These are phyloP conservation scores for Siphamia tubifer DNA, from an alignment of 2,113 vertebrate genomes.

Conservation along the genomic window DNA sequence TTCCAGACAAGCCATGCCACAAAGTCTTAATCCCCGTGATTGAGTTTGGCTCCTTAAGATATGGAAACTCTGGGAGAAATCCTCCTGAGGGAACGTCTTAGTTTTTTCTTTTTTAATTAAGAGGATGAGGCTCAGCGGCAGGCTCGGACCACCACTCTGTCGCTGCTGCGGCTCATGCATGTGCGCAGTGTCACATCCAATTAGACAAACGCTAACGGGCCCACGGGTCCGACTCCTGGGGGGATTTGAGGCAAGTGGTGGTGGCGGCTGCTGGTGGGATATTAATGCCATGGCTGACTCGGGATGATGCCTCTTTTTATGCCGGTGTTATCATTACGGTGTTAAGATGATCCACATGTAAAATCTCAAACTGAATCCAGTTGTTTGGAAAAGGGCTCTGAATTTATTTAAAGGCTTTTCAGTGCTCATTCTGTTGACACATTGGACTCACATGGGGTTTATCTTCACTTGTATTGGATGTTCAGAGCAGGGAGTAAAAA, in stretches of 20 bases:
- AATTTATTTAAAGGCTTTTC: neutral
- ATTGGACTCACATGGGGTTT: neutral
- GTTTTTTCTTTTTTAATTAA: slow-evolving; percentile 64
- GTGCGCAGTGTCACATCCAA: slow-evolving; percentile 52
- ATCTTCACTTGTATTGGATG: neutral
- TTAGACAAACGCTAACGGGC: slow-evolving; percentile 53
- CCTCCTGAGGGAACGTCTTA: slow-evolving; percentile 43
- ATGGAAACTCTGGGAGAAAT: slow-evolving; percentile 39
- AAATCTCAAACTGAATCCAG: slow-evolving; percentile 12
- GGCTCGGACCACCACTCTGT: slow-evolving; percentile 31
- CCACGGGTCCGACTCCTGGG: slow-evolving; percentile 24
- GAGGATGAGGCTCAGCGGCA: neutral
- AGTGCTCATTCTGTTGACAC: neutral
- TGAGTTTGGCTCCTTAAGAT: slow-evolving; percentile 61
- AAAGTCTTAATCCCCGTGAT: slow-evolving; percentile 64
- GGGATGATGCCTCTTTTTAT: slow-evolving; percentile 9
- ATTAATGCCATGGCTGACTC: slow-evolving; percentile 47
- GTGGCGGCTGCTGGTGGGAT: neutral
- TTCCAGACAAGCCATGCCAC: slow-evolving; percentile 67
- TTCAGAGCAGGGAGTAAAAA: neutral
- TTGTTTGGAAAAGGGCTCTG: neutral
- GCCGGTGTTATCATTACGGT: slow-evolving; percentile 17
- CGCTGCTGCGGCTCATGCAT: slow-evolving; percentile 23
- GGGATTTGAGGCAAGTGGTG: neutral
- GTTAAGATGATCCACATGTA: slow-evolving; percentile 26